Conservation (phyloP, 2,888 invertebrate genomes). For the Luperina nickerlii region DNA sequence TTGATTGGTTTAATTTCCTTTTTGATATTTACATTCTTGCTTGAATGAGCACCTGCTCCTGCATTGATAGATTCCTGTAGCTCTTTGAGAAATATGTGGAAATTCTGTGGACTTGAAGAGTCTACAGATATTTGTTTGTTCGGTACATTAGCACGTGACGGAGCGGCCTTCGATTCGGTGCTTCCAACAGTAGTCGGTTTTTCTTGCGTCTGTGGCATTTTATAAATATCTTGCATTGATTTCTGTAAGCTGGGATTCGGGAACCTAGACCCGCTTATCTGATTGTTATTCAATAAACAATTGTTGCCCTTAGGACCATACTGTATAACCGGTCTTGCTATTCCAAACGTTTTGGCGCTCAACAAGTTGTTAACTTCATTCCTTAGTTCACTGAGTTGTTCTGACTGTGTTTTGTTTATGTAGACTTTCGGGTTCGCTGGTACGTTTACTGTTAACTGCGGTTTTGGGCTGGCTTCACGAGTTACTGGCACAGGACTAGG, state of each 20-base stretch:
- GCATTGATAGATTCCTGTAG: slow-evolving; percentile 77
- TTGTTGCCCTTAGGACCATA: slow-evolving; percentile 50
- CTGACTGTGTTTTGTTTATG: slow-evolving; percentile 73
- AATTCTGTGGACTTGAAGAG: slow-evolving; percentile 65
- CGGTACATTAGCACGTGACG: slow-evolving; percentile 6
- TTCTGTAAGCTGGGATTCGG: slow-evolving; percentile 30
- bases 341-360: slow-evolving; percentile 51
- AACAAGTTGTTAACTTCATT: slow-evolving; percentile 66
- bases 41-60: slow-evolving; percentile 65
- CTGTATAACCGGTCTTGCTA: slow-evolving; percentile 64
- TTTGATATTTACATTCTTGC: slow-evolving; percentile 36
- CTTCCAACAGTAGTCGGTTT: neutral
- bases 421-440: slow-evolving; percentile 74
- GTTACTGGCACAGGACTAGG: slow-evolving; percentile 49
- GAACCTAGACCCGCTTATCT: slow-evolving; percentile 17
- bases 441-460: slow-evolving; percentile 41
- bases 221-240: slow-evolving; percentile 24
- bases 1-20: slow-evolving; percentile 67
- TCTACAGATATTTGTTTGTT: slow-evolving; percentile 26
- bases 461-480: slow-evolving; percentile 65
- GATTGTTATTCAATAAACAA: slow-evolving; percentile 30
- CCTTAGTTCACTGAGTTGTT: slow-evolving; percentile 66
- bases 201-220: neutral
- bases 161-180: slow-evolving; percentile 14
- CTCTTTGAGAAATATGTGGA: slow-evolving; percentile 78